Evolutionary conservation across 1,140 invertebrate species (phyloP).

Genomic region (Drosophila pruinosa): DNA sequence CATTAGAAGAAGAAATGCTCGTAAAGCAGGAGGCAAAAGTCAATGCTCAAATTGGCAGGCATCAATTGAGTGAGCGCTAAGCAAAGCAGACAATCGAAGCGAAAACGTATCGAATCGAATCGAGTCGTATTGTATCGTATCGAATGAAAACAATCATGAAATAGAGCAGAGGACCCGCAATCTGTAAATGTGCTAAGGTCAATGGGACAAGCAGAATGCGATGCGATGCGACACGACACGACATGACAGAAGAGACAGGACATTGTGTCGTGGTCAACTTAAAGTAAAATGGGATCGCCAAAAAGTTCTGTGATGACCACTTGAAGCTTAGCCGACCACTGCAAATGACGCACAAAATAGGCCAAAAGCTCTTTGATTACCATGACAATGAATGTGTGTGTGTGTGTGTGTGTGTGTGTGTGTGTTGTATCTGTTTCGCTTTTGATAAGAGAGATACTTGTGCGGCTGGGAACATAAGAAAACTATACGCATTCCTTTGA

Average conservation of each 20-base stretch:
- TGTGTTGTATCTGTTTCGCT: slow-evolving; percentile 17
- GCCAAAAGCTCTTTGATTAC: slow-evolving; percentile 62
- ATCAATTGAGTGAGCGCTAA: slow-evolving; percentile 69
- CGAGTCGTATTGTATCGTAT: slow-evolving; percentile 51
- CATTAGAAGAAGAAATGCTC: slow-evolving; percentile 61
- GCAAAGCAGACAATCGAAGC: slow-evolving; percentile 71
- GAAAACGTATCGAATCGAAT: slow-evolving; percentile 9
- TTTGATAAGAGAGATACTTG: slow-evolving; percentile 55
- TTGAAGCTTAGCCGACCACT: slow-evolving; percentile 51
- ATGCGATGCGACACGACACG: no score
- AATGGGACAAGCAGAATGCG: slow-evolving; percentile 30
- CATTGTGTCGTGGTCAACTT: slow-evolving; percentile 4
- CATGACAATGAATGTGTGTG: slow-evolving; percentile 55
- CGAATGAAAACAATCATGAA: slow-evolving; percentile 73
- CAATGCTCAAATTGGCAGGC: slow-evolving; percentile 63
- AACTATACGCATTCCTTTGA: slow-evolving; percentile 1
- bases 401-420: slow-evolving; percentile 15
- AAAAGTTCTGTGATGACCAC: slow-evolving; percentile 62
- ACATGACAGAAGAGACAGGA: neutral
- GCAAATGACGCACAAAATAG: slow-evolving; percentile 51
- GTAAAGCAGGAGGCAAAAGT: slow-evolving; percentile 65
- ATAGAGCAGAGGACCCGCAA: slow-evolving; percentile 33
- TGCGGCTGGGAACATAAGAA: slow-evolving; percentile 1
- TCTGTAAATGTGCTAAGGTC: slow-evolving; percentile 33
- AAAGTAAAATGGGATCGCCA: slow-evolving; percentile 31